Evolutionary conservation across 2,888 invertebrate genomes (phyloP), one percentile per base, ranked within the genome.

Genomic region (Boloria euphrosyne): DNA sequence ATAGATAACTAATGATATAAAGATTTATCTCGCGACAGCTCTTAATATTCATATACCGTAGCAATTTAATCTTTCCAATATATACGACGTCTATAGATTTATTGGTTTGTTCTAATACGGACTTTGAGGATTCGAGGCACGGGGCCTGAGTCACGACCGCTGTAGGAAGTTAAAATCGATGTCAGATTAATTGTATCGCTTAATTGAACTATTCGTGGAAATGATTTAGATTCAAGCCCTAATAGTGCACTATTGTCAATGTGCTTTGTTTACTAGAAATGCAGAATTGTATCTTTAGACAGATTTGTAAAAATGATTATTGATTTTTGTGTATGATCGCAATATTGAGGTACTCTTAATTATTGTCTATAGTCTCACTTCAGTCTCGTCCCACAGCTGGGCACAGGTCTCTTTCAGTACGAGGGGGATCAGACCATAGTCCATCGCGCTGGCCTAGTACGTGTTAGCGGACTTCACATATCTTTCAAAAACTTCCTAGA

Each of bases 41-140:
- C 55, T 64, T 46, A 64, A 64, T 52, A 64, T 64, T 62, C 58
- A 64, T 58, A 58, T 64, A 51, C 57, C 64, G 64, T 64, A 52
- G 64, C 64, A 46, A 63, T 67, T 67, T 63, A 62, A 67, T 63
- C 63, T 59, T 50, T 64, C 58, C 44, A 46, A 65, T 67, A 47
- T 51, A 57, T 60, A 27, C 50, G 57, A 60, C 47, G 60, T 44
- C 18, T 51, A 2, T 71, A 73, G 79, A 80, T 80, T 79, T 79
- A 80, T 80, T 71, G 75, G 65, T 69, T 71, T 65, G 65, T 71
- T 69, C 70, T 72, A 75, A 75, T 75, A 73, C 73, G 68, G 72
- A 71, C 72, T 75, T 74, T 77, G 75, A 75, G 77, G 76, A 75
- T 74, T 73, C 65, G 74, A 71, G 73, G 75, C 74, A 68, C 71